A percentile compares a stretch with the other conserved stretches of the same genome.
phyloP scores from a whole-genome alignment of 2,797 vertebrate species.

The Octomys mimax region DNA sequence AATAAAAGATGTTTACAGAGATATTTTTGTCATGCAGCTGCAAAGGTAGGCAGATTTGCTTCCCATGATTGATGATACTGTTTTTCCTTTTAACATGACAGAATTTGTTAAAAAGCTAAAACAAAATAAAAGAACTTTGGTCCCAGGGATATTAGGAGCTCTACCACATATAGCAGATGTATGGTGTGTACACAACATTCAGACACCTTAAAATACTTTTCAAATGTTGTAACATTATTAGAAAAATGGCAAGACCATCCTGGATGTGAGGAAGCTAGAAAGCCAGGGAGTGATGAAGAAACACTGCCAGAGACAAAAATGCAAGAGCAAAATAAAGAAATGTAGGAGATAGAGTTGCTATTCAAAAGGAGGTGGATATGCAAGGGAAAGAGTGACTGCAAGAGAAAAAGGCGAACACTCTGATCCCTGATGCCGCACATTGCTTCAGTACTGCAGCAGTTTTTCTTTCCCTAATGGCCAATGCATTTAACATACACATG shows the following conservation, averaged over 20 bases:
- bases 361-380: not conserved
- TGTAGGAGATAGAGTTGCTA: not conserved
- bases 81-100: constrained; percentile 70
- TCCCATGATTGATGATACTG: constrained; percentile 70
- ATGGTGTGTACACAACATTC: not conserved
- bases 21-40: constrained; percentile 64
- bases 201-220: not conserved
- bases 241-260: not conserved
- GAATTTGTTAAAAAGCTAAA: constrained; percentile 61
- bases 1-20: constrained; percentile 58
- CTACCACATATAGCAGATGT: not conserved
- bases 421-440: not conserved
- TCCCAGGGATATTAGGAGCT: constrained; percentile 10
- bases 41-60: constrained; percentile 59
- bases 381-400: not conserved
- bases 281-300: not conserved
- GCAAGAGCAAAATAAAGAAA: not conserved
- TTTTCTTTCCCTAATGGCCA: not conserved
- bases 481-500: not conserved
- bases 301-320: not conserved
- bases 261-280: not conserved
- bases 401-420: not conserved
- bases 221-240: not conserved
- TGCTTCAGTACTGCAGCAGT: not conserved
- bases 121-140: constrained; percentile 13